phyloP scores from a whole-genome alignment of 2,888 invertebrate genomes.

The Ommatoiulus sabulosus region DNA sequence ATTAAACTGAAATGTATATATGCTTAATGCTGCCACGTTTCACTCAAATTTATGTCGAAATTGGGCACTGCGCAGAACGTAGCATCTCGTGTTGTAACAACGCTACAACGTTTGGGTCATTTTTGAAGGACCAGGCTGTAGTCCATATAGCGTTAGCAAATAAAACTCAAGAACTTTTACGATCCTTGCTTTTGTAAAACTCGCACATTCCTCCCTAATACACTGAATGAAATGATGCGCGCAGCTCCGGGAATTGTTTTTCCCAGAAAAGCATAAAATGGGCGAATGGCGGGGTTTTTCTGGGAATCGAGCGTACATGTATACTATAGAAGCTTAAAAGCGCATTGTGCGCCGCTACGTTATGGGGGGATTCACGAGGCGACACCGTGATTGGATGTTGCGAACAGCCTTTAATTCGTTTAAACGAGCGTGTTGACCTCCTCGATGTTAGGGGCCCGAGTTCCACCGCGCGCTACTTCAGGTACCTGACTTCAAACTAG shows the following conservation, averaged over 20 bases:
- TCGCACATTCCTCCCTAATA: too few relatives aligned
- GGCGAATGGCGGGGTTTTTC: neutral
- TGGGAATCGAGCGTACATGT: neutral
- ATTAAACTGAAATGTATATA: neutral
- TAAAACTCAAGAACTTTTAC: too few relatives aligned
- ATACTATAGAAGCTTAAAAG: neutral
- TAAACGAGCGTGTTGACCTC: neutral
- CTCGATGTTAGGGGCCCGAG: constrained; percentile 65
- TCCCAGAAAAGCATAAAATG: neutral
- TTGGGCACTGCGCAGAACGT: too few relatives aligned
- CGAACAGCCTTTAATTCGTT: neutral
- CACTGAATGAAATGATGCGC: too few relatives aligned
- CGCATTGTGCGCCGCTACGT: neutral
- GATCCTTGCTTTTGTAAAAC: too few relatives aligned
- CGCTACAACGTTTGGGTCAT: too few relatives aligned
- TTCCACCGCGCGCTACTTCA: constrained; percentile 97
- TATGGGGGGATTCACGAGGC: neutral
- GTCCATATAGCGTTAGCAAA: too few relatives aligned
- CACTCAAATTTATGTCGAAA: neutral
- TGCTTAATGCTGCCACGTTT: neutral
- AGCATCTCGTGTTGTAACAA: too few relatives aligned
- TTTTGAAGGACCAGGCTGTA: too few relatives aligned
- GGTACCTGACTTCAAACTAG: constrained; percentile 91
- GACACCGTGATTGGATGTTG: neutral
- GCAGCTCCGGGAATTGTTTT: too few relatives aligned